Evolutionary conservation across 2,797 vertebrate species (phyloP).

Genomic region (Peromyscus eremicus): DNA sequence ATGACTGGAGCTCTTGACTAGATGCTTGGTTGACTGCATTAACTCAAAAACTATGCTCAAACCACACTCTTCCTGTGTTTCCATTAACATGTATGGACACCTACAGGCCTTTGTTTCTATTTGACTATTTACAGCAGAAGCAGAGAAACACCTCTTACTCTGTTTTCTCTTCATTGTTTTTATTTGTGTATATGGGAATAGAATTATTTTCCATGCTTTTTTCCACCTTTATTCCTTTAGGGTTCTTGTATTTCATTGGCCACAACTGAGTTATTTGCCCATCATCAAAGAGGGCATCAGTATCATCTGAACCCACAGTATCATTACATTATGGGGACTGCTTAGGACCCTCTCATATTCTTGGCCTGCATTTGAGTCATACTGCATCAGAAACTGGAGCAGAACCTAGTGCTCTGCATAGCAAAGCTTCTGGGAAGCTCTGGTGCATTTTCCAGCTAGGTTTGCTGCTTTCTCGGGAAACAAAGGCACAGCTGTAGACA

Average conservation of each 20-base stretch:
- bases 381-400: neutral
- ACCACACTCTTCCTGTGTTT: neutral
- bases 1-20: neutral
- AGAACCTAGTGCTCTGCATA: neutral
- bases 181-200: neutral
- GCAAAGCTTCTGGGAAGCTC: neutral
- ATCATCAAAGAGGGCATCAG: neutral
- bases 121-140: neutral
- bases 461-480: neutral
- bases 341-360: neutral
- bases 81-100: neutral
- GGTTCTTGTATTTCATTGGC: neutral
- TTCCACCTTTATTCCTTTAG: neutral
- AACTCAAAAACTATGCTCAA: neutral
- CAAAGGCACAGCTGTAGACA: neutral
- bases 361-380: neutral
- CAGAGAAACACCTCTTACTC: neutral
- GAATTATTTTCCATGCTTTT: neutral
- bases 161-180: neutral
- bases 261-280: constrained; percentile 11
- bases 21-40: neutral
- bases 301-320: neutral
- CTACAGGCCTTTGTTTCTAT: neutral
- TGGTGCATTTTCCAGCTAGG: neutral
- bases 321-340: neutral